Percentiles rank a stretch among this genome's conserved stretches.
Conservation (phyloP, 2,113 vertebrate species). For the Scomber japonicus region DNA sequence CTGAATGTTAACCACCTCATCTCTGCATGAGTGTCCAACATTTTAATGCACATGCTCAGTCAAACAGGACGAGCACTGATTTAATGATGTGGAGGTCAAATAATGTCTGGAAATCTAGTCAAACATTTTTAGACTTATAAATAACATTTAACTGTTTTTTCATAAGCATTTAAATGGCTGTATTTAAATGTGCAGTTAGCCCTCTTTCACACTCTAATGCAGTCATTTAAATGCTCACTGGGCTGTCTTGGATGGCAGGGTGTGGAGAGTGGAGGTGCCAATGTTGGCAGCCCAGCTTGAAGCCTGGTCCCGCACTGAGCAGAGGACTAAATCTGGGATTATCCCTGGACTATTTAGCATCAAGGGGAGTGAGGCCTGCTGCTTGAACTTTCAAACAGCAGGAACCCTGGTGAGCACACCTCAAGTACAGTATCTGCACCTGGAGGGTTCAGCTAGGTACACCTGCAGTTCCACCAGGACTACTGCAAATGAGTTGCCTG, state of each 20-base stretch:
- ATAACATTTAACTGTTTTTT: neutral
- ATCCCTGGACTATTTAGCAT: neutral
- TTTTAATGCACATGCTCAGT: too few relatives aligned
- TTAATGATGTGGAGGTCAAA: neutral
- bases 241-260: neutral
- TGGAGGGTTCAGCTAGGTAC: too few relatives aligned
- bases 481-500: conserved; percentile 1
- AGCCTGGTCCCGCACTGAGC: neutral
- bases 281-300: neutral
- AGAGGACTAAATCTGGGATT: neutral
- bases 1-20: neutral
- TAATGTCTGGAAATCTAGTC: neutral
- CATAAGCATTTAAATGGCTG: conserved; percentile 1
- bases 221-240: conserved; percentile 5
- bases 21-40: too few relatives aligned
- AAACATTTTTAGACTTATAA: neutral
- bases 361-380: neutral
- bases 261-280: neutral
- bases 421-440: neutral
- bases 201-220: neutral
- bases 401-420: too few relatives aligned
- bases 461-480: neutral
- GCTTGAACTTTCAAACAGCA: neutral
- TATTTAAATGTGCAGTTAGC: neutral
- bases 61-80: neutral